Conservation (phyloP, 1,140 invertebrate genomes). For the Grapholita molesta region DNA sequence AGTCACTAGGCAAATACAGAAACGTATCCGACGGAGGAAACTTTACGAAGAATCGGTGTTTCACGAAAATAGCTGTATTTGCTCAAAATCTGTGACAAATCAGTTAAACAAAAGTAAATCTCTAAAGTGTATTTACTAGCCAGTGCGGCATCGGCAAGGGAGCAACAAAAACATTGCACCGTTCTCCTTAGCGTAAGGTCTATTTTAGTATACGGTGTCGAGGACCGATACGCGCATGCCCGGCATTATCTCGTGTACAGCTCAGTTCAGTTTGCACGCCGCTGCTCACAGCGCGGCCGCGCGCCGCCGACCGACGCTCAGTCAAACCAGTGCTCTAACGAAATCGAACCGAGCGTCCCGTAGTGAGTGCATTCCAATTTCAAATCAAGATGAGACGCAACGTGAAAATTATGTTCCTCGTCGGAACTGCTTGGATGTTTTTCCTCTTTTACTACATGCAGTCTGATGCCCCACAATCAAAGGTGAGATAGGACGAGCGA, state of each 20-base stretch:
- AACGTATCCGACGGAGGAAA: not conserved
- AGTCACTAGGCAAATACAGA: not conserved
- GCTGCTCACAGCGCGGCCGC: slow-evolving; percentile 62
- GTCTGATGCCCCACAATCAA: slow-evolving; percentile 50
- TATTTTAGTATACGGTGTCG: slow-evolving; percentile 47
- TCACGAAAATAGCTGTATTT: not conserved
- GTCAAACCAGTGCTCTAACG: slow-evolving; percentile 19
- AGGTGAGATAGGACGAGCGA: slow-evolving; percentile 42
- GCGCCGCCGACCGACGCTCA: slow-evolving; percentile 42
- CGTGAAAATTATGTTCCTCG: slow-evolving; percentile 61
- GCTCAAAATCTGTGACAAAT: not conserved
- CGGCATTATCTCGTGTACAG: slow-evolving; percentile 38
- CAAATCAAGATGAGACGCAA: slow-evolving; percentile 61
- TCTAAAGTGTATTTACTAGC: not conserved
- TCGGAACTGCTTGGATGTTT: slow-evolving; percentile 64
- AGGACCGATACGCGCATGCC: slow-evolving; percentile 63
- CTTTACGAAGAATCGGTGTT: not conserved
- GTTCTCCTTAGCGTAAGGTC: slow-evolving; percentile 26
- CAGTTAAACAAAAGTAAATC: not conserved
- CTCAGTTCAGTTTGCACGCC: slow-evolving; percentile 56
- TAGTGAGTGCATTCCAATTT: slow-evolving; percentile 2
- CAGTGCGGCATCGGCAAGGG: not conserved
- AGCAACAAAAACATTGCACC: slow-evolving; percentile 13
- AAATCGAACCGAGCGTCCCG: not conserved
- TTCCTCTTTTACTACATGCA: slow-evolving; percentile 70